Base-by-base conservation (phyloP, 2,113 vertebrate genomes). In the Mobula birostris region DNA sequence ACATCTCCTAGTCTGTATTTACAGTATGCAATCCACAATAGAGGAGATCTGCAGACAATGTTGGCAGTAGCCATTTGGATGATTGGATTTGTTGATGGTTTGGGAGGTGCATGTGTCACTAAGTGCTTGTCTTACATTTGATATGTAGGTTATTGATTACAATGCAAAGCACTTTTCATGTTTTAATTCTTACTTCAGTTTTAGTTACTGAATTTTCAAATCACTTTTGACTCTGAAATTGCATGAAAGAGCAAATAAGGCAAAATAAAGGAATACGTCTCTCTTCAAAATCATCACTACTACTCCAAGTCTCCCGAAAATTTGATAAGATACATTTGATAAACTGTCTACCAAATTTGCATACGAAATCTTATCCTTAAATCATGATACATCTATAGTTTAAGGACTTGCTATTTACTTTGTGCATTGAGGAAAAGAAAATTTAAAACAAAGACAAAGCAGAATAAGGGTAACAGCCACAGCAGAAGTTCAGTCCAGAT, bases 361-460 rank as follows among this genome's bases (percentile, higher is more conserved):
- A 88, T 61, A 88, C 61, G 32, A 90, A 66, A 66, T 66, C 29
- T 88, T 83, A 63, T 88, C 58, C 61, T 88, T 63, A 88, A 88
- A 63, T 88, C 83, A 63, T 68, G 63, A 90, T 66, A 19, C 19
- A 14, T 66, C 63, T n/a, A 90, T 90, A 12, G n/a, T 17, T 15
- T n/a, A 88, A 88, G 61, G 58, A n/a, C n/a, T n/a, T n/a, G 5
- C 6, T n/a, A 32, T 66, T 66, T 14, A 66, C 32, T 90, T 66
- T 66, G 2, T 4, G 48, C 3, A 48, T 48, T 48, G 48, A 48
- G 48, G 48, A 48, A 48, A 48, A 48, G 48, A 48, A 48, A 48
- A 2, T 0, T 48, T 48, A 48, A 48, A 48, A 48, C 48, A 48
- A 48, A 1, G 48, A 48, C 48, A 48, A 48, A 48, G 48, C 48